Evolutionary conservation across 2,113 vertebrate species (phyloP), one percentile per base, ranked within the genome.

Genomic region (Triplophysa tibetana): DNA sequence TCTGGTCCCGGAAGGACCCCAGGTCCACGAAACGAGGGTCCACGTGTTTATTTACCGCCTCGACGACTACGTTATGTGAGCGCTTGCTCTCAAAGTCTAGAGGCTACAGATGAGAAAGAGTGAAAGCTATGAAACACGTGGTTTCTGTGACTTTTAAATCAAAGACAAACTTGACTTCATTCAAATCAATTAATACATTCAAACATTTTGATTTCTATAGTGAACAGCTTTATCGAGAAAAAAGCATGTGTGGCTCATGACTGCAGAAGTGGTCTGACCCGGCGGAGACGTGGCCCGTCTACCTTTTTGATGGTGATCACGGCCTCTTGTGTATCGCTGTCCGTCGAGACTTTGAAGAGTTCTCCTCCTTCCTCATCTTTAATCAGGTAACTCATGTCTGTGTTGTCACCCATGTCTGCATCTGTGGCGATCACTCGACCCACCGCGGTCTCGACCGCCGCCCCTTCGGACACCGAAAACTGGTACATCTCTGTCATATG

Each of bases 21-120:
- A 99, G 89, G 90, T 98, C 95, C 70, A 92, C 88, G 0, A 99
- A 99, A 41, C 96, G 96, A 0, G 96, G 96, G 80, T 99, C 98
- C 19, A 95, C 94, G 0, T 98, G 97, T 86, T 98, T 99, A 89
- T 99, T 99, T 70, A 98, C 93, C 0, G 97, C 98, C 85, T 99
- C 98, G 82, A 99, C 93, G 78, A 99, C 94, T 0, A 99, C 93
- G 0, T 95, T 98, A 89, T 99, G 98, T 12, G 94, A 93, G 1
- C 91, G 91, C 84, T 95, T 97, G 4, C 87, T 95, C 90, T 99
- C 98, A 1, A 95, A 99, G 92, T 99, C 95, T 4, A 99, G 91
- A 6, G 92, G 89, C 98, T 99, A 88, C n/a, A 75, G 9, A 45
- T 45, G 82, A 11, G 4, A 24, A 58, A 38, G 12, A 58, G 50